phyloP scores from a whole-genome alignment of 2,113 vertebrate genomes.

The human region DNA sequence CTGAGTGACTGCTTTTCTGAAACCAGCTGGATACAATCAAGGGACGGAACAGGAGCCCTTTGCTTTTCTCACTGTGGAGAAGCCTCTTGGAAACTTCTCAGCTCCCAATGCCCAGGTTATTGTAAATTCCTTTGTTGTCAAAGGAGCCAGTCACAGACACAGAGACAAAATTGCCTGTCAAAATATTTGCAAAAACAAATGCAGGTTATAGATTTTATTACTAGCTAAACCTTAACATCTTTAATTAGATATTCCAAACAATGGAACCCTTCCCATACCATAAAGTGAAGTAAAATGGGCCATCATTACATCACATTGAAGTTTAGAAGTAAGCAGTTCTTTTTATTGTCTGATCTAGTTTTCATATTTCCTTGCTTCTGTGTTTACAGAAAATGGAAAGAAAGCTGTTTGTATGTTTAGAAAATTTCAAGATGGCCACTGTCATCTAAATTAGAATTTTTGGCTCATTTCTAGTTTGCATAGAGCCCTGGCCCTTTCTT shows the following conservation, averaged over 20 bases:
- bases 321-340: constrained; percentile 26
- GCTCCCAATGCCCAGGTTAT: constrained; percentile 30
- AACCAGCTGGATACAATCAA: constrained; percentile 75
- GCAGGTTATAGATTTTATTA: neutral
- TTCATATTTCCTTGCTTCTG: constrained; percentile 42
- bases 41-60: constrained; percentile 44
- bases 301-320: neutral
- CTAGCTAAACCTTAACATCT: neutral
- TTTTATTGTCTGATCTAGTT: constrained; percentile 36
- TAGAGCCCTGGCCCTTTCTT: constrained; percentile 53
- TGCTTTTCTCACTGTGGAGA: constrained; percentile 67
- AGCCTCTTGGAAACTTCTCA: constrained; percentile 42
- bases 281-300: neutral
- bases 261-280: neutral
- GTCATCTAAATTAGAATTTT: constrained; percentile 58
- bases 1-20: constrained; percentile 46
- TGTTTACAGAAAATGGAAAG: constrained; percentile 51
- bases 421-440: constrained; percentile 74
- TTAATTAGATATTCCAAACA: constrained; percentile 14
- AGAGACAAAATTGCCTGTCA: constrained; percentile 4
- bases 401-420: constrained; percentile 56
- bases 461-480: constrained; percentile 56
- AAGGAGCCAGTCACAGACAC: neutral
- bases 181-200: constrained; percentile 25
- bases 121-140: constrained; percentile 34